Base-by-base conservation (phyloP, 2,888 invertebrate species). In the Helobdella robusta region DNA sequence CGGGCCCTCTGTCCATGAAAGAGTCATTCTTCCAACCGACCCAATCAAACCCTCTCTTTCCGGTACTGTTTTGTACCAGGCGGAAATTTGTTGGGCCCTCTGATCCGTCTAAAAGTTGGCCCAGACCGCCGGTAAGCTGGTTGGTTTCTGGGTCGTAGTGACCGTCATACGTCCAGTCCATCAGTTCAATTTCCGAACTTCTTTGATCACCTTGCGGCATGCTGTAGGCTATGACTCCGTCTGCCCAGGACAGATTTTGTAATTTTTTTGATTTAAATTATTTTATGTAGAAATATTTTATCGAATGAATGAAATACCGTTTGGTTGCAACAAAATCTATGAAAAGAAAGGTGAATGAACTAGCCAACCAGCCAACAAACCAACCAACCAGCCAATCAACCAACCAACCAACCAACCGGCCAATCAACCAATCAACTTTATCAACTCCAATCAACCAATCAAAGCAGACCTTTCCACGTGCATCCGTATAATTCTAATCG, bases 131-230 rank as follows among this genome's bases (percentile, higher is more conserved):
- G 46, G 84, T 83, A 36, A 91, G 82, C 66, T 73, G 73, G 40
- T 73, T 73, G n/a, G 75, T 72, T n/a, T 48, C 44, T 3, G 36
- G 28, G 6, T 59, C 34, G 44, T 65, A 25, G 30, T 50, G 35
- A 0, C 90, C 90, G 79, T 92, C 92, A 81, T 92, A 92, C 34
- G 86, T 86, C 70, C 85, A 85, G 80, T 92, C 92, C 70, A 86
- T 86, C 72, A 92, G 85, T 76, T 90, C 89, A 79, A 89, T 85
- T 60, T 86, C 87, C 72, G 86, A 84, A 70, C 88, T 88, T 32
- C 88, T 84, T 75, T 86, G 86, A 81, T 89, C 88, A n/a, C 92
- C 91, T 78, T 89, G 89, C 18, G 89, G 89, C 86, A 91, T 89
- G 59, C 87, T 85, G 81, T 93, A 93, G 68, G 89, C 86, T 32